These are phyloP conservation scores for Spinibarbus caldwelli DNA, from an alignment of 2,797 vertebrate genomes.

Conservation along the genomic window DNA sequence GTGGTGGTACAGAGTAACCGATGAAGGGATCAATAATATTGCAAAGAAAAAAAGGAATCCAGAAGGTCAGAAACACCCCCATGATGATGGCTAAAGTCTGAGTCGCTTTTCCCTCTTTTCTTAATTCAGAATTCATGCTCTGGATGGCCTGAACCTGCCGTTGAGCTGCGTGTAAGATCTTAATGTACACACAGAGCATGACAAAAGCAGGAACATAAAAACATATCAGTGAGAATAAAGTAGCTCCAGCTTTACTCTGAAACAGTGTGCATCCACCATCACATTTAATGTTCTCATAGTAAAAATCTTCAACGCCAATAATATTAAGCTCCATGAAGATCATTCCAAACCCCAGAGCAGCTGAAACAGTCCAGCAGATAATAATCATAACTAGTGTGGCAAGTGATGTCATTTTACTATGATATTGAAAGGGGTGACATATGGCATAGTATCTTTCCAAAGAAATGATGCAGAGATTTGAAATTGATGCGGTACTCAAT, in stretches of 20 bases:
- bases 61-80: slow-evolving; percentile 59
- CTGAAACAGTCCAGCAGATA: slow-evolving; percentile 68
- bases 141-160: slow-evolving; percentile 77
- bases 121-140: slow-evolving; percentile 56
- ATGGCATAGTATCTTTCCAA: slow-evolving; percentile 51
- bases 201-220: slow-evolving; percentile 56
- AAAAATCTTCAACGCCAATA: slow-evolving; percentile 70
- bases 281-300: slow-evolving; percentile 64
- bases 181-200: slow-evolving; percentile 55
- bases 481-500: slow-evolving; percentile 70
- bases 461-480: slow-evolving; percentile 44
- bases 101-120: slow-evolving; percentile 51
- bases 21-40: slow-evolving; percentile 62
- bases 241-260: slow-evolving; percentile 16
- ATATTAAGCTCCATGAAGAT: slow-evolving; percentile 75
- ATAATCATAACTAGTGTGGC: slow-evolving; percentile 69
- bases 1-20: slow-evolving; percentile 55
- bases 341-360: slow-evolving; percentile 78
- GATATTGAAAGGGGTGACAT: slow-evolving; percentile 44
- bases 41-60: slow-evolving; percentile 68
- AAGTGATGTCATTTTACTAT: slow-evolving; percentile 43
- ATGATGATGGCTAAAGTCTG: slow-evolving; percentile 24
- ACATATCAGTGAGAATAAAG: slow-evolving; percentile 31
- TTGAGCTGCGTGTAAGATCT: slow-evolving; percentile 68
- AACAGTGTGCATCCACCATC: slow-evolving; percentile 53